Conservation (phyloP, 2,888 invertebrate species). For the Euclidia mi region DNA sequence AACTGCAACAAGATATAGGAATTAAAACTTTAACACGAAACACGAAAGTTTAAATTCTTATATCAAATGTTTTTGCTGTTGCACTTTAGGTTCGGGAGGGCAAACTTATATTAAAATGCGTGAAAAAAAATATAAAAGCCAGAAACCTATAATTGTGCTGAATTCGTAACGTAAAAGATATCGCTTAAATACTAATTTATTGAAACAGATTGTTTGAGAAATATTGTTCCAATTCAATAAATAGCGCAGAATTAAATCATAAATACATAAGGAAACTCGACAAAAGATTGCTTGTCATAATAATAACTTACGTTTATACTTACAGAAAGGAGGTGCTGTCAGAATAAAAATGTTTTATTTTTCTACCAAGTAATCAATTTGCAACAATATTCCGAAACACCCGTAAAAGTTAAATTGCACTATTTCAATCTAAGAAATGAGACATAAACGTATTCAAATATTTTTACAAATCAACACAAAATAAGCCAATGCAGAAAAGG, state of each 20-base stretch:
- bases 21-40: too few species aligned
- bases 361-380: not conserved
- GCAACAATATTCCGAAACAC: conserved; percentile 42
- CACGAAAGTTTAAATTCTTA: too few species aligned
- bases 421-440: conserved; percentile 46
- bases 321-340: too few species aligned
- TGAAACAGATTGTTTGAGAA: conserved; percentile 28
- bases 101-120: conserved; percentile 1
- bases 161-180: conserved; percentile 41
- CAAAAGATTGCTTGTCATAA: too few species aligned
- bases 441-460: conserved; percentile 18
- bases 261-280: not conserved
- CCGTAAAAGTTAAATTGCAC: conserved; percentile 54
- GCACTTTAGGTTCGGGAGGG: too few species aligned
- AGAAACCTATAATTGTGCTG: conserved; percentile 41
- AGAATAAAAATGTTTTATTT: not conserved
- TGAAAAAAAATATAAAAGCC: conserved; percentile 18
- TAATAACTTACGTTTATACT: too few species aligned
- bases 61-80: too few species aligned
- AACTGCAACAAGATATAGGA: too few species aligned
- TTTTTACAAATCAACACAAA: conserved; percentile 29
- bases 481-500: conserved; percentile 18
- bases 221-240: conserved; percentile 21
- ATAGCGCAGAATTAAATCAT: not conserved
- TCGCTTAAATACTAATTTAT: conserved; percentile 36